Evolutionary conservation across 2,888 invertebrate genomes (phyloP).

Genomic region (Rugalucina vietnamica): DNA sequence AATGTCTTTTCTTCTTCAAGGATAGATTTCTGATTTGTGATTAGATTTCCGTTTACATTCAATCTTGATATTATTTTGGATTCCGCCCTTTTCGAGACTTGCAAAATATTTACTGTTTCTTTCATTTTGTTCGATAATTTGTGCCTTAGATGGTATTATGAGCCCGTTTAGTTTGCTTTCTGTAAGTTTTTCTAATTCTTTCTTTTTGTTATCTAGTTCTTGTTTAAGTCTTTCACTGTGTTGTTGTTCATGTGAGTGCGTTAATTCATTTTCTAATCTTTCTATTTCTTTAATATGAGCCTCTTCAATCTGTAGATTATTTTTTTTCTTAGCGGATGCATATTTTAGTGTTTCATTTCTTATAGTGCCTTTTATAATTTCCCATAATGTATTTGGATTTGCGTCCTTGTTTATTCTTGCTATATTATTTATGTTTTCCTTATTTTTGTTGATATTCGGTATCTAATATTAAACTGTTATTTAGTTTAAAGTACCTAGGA

Average conservation of each 20-base stretch:
- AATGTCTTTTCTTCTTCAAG: background rate
- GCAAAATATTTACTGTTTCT: background rate
- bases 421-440: background rate
- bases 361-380: background rate
- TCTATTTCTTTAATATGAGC: background rate
- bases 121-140: background rate
- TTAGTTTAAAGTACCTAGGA: background rate
- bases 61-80: background rate
- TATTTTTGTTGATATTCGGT: background rate
- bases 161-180: background rate
- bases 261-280: background rate
- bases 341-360: background rate
- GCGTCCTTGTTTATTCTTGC: background rate
- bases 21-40: background rate
- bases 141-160: background rate
- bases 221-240: background rate
- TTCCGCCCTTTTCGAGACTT: background rate
- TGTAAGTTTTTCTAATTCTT: background rate
- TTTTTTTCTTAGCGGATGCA: too few species aligned
- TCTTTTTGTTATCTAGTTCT: background rate
- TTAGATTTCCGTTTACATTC: background rate
- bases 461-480: background rate
- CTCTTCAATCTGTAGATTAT: background rate
- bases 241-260: background rate
- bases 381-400: background rate